A percentile compares a stretch with the other conserved stretches of the same genome.
phyloP scores from a whole-genome alignment of 2,888 invertebrate genomes.

The Acheta domesticus region DNA sequence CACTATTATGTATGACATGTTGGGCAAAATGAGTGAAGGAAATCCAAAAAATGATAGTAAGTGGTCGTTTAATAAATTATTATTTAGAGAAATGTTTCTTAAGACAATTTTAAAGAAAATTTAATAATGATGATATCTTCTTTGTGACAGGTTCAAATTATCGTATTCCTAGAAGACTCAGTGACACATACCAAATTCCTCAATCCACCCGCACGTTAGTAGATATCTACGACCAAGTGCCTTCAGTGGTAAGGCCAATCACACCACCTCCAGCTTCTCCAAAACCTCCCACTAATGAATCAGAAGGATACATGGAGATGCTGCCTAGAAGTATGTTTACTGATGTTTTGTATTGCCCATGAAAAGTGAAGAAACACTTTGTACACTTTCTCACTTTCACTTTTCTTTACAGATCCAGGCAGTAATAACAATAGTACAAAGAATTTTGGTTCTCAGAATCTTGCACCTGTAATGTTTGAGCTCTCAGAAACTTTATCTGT shows the following conservation, averaged over 20 bases:
- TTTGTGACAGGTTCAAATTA: conserved; percentile 43
- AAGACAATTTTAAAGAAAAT: conserved; percentile 46
- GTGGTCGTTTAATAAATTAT: conserved; percentile 11
- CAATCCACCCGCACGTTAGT: conserved; percentile 51
- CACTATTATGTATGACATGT: conserved; percentile 79
- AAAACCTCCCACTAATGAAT: conserved; percentile 35
- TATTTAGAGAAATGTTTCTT: neutral
- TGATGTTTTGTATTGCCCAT: too few relatives aligned
- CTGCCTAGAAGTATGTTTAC: conserved; percentile 47
- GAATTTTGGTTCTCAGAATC: neutral
- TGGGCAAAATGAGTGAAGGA: conserved; percentile 70
- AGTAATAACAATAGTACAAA: neutral
- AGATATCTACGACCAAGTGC: conserved; percentile 42
- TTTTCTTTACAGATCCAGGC: neutral
- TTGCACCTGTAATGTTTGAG: neutral
- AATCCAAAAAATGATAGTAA: conserved; percentile 49
- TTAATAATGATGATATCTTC: conserved; percentile 47
- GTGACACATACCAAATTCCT: conserved; percentile 51
- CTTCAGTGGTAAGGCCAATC: conserved; percentile 39
- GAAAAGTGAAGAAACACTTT: too few relatives aligned
- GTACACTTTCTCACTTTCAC: too few relatives aligned
- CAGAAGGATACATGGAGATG: conserved; percentile 52
- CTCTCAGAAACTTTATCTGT: neutral
- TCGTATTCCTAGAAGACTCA: conserved; percentile 49
- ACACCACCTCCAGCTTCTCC: conserved; percentile 24